These are phyloP conservation scores for Oryzaephilus surinamensis DNA, from an alignment of 1,140 invertebrate genomes.

Conservation along the genomic window DNA sequence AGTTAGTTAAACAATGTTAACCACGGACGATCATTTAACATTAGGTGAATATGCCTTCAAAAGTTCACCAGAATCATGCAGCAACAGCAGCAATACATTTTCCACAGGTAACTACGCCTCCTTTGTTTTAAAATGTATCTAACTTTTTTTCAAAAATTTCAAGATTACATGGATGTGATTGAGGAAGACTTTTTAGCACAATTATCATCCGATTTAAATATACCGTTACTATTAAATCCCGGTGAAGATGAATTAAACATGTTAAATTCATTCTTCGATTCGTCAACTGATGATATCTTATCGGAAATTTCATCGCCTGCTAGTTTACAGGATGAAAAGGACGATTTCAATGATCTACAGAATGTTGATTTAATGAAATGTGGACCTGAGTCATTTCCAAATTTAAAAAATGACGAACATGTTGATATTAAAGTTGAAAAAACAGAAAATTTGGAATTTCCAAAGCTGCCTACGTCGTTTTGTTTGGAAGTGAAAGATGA, in stretches of 20 bases:
- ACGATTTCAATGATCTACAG: constrained; percentile 18
- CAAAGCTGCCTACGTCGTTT: no score
- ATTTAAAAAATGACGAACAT: constrained; percentile 13
- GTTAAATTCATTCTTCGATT: constrained; percentile 28
- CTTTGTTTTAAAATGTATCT: no score
- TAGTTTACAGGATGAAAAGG: constrained; percentile 11
- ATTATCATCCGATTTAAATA: constrained; percentile 28
- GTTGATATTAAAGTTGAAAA: constrained; percentile 22
- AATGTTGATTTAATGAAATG: constrained; percentile 19
- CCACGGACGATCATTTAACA: constrained; percentile 8
- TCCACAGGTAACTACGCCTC: constrained; percentile 18
- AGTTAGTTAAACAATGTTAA: constrained; percentile 13
- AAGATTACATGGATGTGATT: not conserved
- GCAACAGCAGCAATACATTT: constrained; percentile 19
- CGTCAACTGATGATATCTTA: constrained; percentile 28
- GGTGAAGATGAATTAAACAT: constrained; percentile 28
- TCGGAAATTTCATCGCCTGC: constrained; percentile 20
- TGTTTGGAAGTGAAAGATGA: constrained; percentile 19
- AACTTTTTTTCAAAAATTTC: no score
- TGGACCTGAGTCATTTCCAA: constrained; percentile 13
- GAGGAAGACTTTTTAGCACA: constrained; percentile 32
- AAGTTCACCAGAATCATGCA: constrained; percentile 26
- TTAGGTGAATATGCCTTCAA: constrained; percentile 24
- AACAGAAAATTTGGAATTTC: not conserved
- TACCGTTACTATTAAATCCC: constrained; percentile 27